These are phyloP conservation scores for Momotus momota DNA, from an alignment of 2,797 vertebrate species.

Conservation along the genomic window DNA sequence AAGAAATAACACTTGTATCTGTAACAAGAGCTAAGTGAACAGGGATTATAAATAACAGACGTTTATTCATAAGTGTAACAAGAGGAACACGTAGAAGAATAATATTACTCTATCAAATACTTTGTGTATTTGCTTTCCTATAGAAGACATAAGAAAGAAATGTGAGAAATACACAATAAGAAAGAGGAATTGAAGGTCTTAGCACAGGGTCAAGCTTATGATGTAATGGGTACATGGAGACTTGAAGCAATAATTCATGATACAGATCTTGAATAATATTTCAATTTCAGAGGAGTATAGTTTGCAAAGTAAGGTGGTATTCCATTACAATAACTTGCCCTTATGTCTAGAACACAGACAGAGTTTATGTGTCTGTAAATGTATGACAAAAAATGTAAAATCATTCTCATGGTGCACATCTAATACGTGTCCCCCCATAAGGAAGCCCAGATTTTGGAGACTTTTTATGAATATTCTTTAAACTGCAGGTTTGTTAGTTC, in stretches of 20 bases:
- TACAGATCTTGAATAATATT: background rate
- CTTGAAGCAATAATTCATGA: background rate
- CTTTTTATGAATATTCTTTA: background rate
- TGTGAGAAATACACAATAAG: background rate
- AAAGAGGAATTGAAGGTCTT: background rate
- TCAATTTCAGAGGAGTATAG: background rate
- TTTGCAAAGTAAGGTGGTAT: background rate
- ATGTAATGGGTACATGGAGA: background rate
- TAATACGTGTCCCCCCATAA: background rate
- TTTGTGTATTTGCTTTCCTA: background rate
- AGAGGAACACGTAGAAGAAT: background rate
- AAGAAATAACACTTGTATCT: slow-evolving; percentile 68
- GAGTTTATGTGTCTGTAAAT: background rate
- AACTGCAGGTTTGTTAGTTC: background rate
- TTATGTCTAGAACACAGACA: background rate
- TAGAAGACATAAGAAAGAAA: background rate
- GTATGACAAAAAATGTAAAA: background rate
- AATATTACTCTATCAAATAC: background rate
- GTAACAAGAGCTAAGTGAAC: slow-evolving; percentile 26
- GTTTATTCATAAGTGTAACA: background rate
- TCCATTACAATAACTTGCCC: background rate
- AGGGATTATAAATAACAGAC: background rate
- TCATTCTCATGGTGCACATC: too few species aligned
- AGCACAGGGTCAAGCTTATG: background rate
- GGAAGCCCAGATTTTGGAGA: background rate